Conservation (phyloP, 2,113 vertebrate genomes). For the Melanerpes formicivorus region DNA sequence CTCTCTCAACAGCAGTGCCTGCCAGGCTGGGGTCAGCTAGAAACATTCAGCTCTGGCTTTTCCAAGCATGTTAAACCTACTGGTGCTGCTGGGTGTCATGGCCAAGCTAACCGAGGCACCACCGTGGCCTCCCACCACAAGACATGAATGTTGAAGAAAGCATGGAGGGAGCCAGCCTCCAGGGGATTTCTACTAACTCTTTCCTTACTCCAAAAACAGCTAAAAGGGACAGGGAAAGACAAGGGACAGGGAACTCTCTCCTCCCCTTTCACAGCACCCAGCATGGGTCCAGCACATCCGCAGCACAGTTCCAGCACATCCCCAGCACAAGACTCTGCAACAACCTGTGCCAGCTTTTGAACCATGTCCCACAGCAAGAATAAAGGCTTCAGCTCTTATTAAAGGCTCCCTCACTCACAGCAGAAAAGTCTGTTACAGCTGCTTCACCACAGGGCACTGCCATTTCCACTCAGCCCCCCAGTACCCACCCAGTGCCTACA, state of each 20-base stretch:
- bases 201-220: too few species aligned
- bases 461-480: neutral
- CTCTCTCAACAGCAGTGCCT: neutral
- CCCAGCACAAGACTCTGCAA: neutral
- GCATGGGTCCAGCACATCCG: accelerated
- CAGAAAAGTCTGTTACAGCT: constrained; percentile 1
- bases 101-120: neutral
- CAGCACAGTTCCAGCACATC: accelerated
- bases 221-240: neutral
- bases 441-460: constrained; percentile 5
- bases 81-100: accelerated
- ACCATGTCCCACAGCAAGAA: neutral
- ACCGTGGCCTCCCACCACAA: neutral
- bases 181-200: neutral
- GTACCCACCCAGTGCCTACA: neutral
- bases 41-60: neutral
- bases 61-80: accelerated
- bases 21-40: accelerated
- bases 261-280: accelerated
- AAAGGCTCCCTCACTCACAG: neutral
- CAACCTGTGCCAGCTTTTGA: neutral
- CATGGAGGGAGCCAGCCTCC: accelerated
- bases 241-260: too few species aligned
- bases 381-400: neutral
- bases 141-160: neutral